Evolutionary conservation across 1,140 invertebrate species (phyloP), one percentile per base, ranked within the genome.

Genomic region (Cydia amplana): DNA sequence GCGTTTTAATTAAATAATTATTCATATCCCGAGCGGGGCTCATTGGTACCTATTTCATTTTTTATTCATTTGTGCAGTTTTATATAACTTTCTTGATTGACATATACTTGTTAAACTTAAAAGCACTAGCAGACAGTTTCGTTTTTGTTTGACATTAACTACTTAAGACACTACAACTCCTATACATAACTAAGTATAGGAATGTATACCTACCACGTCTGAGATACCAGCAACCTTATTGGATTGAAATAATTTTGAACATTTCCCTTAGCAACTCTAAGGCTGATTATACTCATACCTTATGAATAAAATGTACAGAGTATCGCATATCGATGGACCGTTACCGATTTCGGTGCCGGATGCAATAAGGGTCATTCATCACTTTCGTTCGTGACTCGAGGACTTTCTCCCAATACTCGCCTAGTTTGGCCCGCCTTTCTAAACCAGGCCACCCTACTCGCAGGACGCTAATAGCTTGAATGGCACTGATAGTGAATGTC

Each of bases 351-450:
- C 7, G 65, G 65, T 18, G 10, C 65, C 65, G 65, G 65, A 67
- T 40, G 32, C 32, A 70, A 70, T 70, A n/a, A 70, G 32, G 65
- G 65, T 70, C 65, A 70, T 18, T 40, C 32, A 40, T 70, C 65
- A 70, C 65, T 70, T 70, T 70, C 65, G 32, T 36, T 70, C 65
- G 65, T 70, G 65, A 70, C 65, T 25, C 20, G 28, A 70, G 65
- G 65, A 70, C 65, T 70, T 70, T 70, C 65, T 40, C 12, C 65
- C 65, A 36, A 65, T 70, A 36, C 16, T 65, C 14, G n/a, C 28
- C 65, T 18, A 40, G 36, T 70, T 40, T 18, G 65, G n/a, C 28
- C 23, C 20, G 55, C 18, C 55, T 60, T 60, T 60, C 55, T 60
- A 60, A 60, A 60, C 20, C 49, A 51, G 16, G 49, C 55, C 20